Evolutionary conservation across 2,113 vertebrate genomes (phyloP).

Genomic region (Oenanthe oenanthe): DNA sequence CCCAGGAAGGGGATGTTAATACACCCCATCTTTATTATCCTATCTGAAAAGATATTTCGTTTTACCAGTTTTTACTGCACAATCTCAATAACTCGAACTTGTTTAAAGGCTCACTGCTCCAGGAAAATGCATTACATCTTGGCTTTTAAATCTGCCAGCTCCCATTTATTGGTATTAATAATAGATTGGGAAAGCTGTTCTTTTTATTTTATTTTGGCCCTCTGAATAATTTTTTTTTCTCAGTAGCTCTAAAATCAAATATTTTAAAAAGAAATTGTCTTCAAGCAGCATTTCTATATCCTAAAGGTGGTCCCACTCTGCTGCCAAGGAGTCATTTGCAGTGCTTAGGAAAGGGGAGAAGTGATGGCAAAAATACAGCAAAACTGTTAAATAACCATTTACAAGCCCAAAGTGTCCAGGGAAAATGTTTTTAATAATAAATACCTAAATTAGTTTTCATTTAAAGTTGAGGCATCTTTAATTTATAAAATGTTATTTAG

Average conservation of each 20-base stretch:
- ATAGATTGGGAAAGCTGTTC: slow-evolving; percentile 56
- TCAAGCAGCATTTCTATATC: background rate
- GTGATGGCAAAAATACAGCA: background rate
- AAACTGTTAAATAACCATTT: slow-evolving; percentile 11
- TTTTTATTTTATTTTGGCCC: slow-evolving; percentile 69
- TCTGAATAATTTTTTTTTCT: slow-evolving; percentile 37
- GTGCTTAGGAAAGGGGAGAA: background rate
- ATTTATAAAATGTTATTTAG: slow-evolving; percentile 58
- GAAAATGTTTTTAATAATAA: slow-evolving; percentile 29
- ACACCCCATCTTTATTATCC: slow-evolving; percentile 41
- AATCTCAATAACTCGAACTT: slow-evolving; percentile 66
- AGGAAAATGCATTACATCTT: slow-evolving; percentile 40
- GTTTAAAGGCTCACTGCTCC: slow-evolving; percentile 66
- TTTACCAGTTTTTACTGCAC: slow-evolving; percentile 52
- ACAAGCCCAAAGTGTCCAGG: background rate
- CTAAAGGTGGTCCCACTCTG: slow-evolving; percentile 6
- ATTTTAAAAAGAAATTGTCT: slow-evolving; percentile 51
- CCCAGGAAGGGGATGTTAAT: background rate
- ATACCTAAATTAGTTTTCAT: slow-evolving; percentile 67
- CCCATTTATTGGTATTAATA: slow-evolving; percentile 73
- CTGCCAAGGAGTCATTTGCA: background rate
- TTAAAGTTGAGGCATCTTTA: slow-evolving; percentile 60
- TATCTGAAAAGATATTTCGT: slow-evolving; percentile 63
- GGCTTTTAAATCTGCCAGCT: slow-evolving; percentile 40
- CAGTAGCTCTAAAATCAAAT: slow-evolving; percentile 53